These are phyloP conservation scores for Ovibos moschatus DNA, from an alignment of 2,113 vertebrate species.

Conservation along the genomic window DNA sequence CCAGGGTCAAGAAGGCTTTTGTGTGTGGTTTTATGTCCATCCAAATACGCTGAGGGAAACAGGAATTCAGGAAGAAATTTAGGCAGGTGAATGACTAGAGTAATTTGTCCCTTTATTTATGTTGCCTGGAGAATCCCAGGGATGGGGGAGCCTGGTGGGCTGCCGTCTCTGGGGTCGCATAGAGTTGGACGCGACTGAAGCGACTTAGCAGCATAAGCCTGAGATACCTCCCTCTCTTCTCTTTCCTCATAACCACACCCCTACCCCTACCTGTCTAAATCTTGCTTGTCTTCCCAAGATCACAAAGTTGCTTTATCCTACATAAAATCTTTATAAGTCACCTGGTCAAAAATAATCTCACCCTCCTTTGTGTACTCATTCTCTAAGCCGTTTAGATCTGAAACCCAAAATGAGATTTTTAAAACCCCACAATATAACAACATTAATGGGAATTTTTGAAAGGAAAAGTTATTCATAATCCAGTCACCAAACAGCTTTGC, in stretches of 20 bases:
- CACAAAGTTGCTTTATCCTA: neutral
- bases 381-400: neutral
- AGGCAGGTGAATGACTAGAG: neutral
- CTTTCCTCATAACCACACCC: neutral
- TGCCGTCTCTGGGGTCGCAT: no score
- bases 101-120: neutral
- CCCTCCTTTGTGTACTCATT: neutral
- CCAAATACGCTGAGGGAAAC: neutral
- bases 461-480: neutral
- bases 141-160: no score
- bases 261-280: neutral
- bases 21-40: neutral
- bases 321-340: neutral
- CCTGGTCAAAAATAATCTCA: conserved; percentile 1
- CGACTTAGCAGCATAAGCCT: neutral
- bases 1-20: neutral
- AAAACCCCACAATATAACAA: neutral
- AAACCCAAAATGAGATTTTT: neutral
- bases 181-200: no score
- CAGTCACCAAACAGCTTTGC: neutral
- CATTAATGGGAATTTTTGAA: neutral
- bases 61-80: neutral
- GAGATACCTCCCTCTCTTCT: neutral
- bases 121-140: neutral
- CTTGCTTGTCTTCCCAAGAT: neutral